Base-by-base conservation (phyloP, 2,797 vertebrate species). In the Hemitrygon akajei region DNA sequence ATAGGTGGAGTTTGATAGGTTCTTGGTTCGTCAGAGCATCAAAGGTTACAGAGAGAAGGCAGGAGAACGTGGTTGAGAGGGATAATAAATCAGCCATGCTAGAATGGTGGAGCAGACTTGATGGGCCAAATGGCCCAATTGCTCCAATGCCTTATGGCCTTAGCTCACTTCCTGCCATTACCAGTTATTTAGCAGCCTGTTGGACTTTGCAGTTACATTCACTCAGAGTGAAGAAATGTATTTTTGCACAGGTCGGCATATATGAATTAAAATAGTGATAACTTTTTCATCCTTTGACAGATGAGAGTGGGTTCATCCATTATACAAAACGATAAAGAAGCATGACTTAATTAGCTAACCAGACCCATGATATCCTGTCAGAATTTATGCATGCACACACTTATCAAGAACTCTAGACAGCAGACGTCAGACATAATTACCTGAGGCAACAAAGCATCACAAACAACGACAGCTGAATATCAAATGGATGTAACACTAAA, bases 401-500 rank as follows among this genome's bases (percentile, higher is more conserved):
- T 93, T 93, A 93, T 93, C 91, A 93, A 93, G 71, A 93, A 93
- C 91, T 93, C 91, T 93, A 93, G 91, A 93, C 91, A 93, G 91
- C 91, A 93, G 40, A 93, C 91, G 91, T 93, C 91, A 93, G 91
- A 93, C 91, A 76, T 93, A 93, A 93, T 93, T 93, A 93, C 91
- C 73, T 93, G 71, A 93, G 91, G 91, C 91, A 93, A 58, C 73
- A 93, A 93, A 93, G 91, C 91, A 93, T 93, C 91, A 93, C 91
- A 93, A 93, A 93, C 69, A 93, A 93, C 40, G 91, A 93, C 91
- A 93, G 91, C 66, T 30, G 37, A 93, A 93, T 93, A 75, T 93
- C 91, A 93, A 93, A 71, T 76, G 73, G 56, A 93, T 75, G 91
- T 93, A 93, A 93, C 91, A 76, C 91, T 93, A 93, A 93, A 93